These are phyloP conservation scores for Pogonocichla stellata DNA, from an alignment of 2,113 vertebrate species.

Conservation along the genomic window DNA sequence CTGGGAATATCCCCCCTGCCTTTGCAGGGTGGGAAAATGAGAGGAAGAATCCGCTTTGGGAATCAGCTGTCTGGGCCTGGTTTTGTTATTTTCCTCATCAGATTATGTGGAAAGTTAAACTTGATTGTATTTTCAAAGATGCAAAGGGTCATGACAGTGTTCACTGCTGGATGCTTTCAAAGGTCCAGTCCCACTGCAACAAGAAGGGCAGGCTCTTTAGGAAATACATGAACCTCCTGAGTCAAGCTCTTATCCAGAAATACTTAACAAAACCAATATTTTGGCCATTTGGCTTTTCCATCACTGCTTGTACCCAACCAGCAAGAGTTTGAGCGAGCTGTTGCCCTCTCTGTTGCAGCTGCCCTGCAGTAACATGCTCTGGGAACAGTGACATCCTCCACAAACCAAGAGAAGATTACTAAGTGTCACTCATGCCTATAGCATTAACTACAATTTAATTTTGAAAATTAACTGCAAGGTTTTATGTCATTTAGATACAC, in stretches of 20 bases:
- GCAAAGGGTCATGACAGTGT: not conserved
- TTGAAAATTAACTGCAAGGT: not conserved
- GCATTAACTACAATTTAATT: not conserved
- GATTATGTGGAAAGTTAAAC: not conserved
- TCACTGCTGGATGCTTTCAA: not conserved
- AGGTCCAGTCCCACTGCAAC: not conserved
- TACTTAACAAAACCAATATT: fast-evolving
- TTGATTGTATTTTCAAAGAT: not conserved
- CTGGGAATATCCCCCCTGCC: not conserved
- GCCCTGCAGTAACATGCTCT: not conserved
- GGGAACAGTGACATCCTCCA: not conserved
- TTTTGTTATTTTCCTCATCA: not conserved
- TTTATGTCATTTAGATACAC: not conserved
- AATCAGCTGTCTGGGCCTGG: not conserved
- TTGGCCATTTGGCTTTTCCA: not conserved
- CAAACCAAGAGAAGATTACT: not conserved
- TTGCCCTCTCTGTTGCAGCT: not conserved
- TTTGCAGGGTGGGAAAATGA: not conserved
- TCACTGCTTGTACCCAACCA: not conserved
- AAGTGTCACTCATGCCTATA: not conserved
- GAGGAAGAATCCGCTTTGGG: not conserved
- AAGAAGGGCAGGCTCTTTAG: not conserved
- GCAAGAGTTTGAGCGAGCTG: not conserved
- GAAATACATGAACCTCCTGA: not conserved
- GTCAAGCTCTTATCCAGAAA: not conserved